Evolutionary conservation across 2,797 vertebrate genomes (phyloP).

Genomic region (Eutrigla gurnardus): DNA sequence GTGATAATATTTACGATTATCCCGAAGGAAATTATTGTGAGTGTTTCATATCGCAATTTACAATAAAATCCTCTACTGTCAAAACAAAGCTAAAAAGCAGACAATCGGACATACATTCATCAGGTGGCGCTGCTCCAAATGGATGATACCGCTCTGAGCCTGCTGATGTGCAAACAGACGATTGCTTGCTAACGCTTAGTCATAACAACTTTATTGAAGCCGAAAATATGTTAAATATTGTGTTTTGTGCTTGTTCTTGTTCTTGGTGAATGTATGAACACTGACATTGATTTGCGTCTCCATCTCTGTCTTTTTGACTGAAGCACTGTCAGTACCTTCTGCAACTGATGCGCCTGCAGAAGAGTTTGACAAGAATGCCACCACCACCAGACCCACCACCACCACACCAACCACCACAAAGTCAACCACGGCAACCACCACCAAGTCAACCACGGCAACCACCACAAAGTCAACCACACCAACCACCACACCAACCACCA

Average conservation of each 20-base stretch:
- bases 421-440: background rate
- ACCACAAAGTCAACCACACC: background rate
- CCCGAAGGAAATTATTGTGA: too few species aligned
- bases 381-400: fast-evolving
- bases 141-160: background rate
- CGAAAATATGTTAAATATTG: background rate
- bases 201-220: background rate
- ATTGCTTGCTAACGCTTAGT: background rate
- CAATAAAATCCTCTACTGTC: too few species aligned
- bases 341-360: slow-evolving; percentile 35
- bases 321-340: slow-evolving; percentile 55
- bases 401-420: background rate
- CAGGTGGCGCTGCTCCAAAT: background rate
- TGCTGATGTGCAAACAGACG: background rate
- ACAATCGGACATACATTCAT: background rate
- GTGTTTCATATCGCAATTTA: too few species aligned
- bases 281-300: background rate
- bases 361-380: background rate
- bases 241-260: background rate
- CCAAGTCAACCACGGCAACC: fast-evolving
- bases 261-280: background rate
- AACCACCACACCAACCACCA: background rate
- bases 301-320: slow-evolving; percentile 20
- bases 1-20: too few species aligned
- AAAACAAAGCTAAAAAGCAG: background rate